phyloP scores from a whole-genome alignment of 2,113 vertebrate species.

The Megaceryle maxima region DNA sequence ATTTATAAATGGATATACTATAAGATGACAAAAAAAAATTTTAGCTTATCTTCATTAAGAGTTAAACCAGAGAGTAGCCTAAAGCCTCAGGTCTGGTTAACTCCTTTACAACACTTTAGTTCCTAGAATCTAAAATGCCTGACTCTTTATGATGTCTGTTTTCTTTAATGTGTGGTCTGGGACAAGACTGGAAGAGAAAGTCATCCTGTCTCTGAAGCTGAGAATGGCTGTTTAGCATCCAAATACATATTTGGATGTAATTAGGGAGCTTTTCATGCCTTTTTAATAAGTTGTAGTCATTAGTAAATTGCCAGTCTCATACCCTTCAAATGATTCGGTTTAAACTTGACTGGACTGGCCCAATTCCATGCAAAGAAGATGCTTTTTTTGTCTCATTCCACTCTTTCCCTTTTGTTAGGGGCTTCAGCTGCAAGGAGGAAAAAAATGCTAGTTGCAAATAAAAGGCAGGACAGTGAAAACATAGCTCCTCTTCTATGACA shows the following conservation, averaged over 20 bases:
- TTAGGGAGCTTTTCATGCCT: slow-evolving; percentile 65
- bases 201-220: slow-evolving; percentile 42
- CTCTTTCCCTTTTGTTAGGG: slow-evolving; percentile 51
- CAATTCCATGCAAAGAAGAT: slow-evolving; percentile 62
- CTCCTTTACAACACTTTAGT: background rate
- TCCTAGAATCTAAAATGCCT: background rate
- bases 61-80: background rate
- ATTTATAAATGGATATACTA: background rate
- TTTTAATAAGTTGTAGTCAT: slow-evolving; percentile 70
- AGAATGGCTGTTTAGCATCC: slow-evolving; percentile 58
- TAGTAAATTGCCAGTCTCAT: slow-evolving; percentile 66
- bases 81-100: background rate
- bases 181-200: slow-evolving; percentile 55
- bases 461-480: slow-evolving; percentile 47
- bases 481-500: slow-evolving; percentile 26
- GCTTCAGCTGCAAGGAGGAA: slow-evolving; percentile 42
- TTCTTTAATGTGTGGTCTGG: slow-evolving; percentile 53
- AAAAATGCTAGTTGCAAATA: slow-evolving; percentile 33
- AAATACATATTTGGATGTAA: slow-evolving; percentile 70
- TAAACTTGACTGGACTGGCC: slow-evolving; percentile 68
- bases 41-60: background rate
- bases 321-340: slow-evolving; percentile 57
- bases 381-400: slow-evolving; percentile 53
- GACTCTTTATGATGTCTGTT: slow-evolving; percentile 25
- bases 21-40: background rate